These are phyloP conservation scores for Serranus cabrilla DNA, from an alignment of 2,797 vertebrate genomes.

Conservation along the genomic window DNA sequence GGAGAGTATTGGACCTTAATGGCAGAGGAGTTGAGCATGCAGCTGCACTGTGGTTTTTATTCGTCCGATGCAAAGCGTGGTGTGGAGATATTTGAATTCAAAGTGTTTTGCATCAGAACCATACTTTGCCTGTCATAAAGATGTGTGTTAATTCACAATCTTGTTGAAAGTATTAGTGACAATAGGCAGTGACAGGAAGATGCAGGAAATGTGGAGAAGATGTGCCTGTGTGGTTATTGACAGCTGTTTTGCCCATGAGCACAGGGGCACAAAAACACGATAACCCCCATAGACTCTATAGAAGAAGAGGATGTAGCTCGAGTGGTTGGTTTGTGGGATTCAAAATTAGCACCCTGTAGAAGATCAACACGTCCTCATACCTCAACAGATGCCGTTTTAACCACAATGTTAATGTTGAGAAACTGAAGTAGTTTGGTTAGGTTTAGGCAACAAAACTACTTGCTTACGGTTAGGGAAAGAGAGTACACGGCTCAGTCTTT, in stretches of 20 bases:
- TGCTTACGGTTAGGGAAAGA: no score
- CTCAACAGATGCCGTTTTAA: no score
- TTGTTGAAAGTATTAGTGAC: conserved; percentile 12
- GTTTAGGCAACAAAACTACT: no score
- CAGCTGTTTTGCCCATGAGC: conserved; percentile 23
- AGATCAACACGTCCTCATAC: no score
- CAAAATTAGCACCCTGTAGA: no score
- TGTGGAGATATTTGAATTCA: conserved; percentile 40
- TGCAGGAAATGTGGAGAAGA: conserved; percentile 32
- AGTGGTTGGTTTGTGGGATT: no score
- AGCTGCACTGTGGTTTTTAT: conserved; percentile 50
- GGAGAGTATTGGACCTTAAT: conserved; percentile 25
- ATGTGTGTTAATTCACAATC: conserved; percentile 29
- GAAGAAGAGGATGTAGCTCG: no score
- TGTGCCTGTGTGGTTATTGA: conserved; percentile 14
- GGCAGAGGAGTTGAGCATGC: conserved; percentile 33
- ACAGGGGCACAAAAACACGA: conserved; percentile 7
- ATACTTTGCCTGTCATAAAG: conserved; percentile 37
- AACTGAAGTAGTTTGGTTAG: no score
- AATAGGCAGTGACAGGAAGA: no score
- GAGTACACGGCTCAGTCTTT: no score
- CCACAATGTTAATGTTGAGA: no score
- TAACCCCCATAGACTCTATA: no score
- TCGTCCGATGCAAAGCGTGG: conserved; percentile 12
- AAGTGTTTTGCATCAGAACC: conserved; percentile 55